Evolutionary conservation across 1,140 invertebrate species (phyloP).

Genomic region (Paracyclopina nana): DNA sequence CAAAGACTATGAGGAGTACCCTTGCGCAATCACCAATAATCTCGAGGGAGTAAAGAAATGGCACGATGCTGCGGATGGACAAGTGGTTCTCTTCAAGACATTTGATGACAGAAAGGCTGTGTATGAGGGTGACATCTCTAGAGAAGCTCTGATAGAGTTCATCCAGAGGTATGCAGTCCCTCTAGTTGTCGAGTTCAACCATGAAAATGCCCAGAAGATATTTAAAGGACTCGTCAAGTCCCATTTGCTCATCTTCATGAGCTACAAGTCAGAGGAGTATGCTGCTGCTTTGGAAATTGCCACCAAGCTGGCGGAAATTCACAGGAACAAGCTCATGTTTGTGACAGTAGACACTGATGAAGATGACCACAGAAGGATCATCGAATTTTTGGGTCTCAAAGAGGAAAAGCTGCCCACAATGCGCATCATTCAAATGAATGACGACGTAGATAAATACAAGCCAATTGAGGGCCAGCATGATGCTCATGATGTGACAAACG

Average conservation of each 20-base stretch:
- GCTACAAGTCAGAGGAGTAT: constrained; percentile 62
- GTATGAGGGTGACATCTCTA: constrained; percentile 47
- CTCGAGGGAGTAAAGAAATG: too few species aligned
- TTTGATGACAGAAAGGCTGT: constrained; percentile 80
- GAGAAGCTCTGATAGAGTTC: constrained; percentile 56
- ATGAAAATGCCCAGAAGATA: constrained; percentile 89
- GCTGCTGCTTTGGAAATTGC: constrained; percentile 52
- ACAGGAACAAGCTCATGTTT: constrained; percentile 54
- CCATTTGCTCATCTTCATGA: constrained; percentile 84
- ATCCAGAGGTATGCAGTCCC: constrained; percentile 69
- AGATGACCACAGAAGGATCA: constrained; percentile 37
- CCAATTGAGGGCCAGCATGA: too few species aligned
- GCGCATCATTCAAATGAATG: constrained; percentile 35
- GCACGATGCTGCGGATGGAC: constrained; percentile 1
- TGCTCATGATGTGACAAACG: constrained; percentile 27
- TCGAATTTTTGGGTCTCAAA: constrained; percentile 39
- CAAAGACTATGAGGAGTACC: constrained; percentile 56
- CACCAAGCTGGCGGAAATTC: constrained; percentile 59
- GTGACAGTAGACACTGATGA: constrained; percentile 35
- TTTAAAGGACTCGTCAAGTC: constrained; percentile 87
- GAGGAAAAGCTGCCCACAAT: constrained; percentile 33
- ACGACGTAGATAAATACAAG: constrained; percentile 41
- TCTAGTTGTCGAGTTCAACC: constrained; percentile 89
- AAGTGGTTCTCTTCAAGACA: constrained; percentile 28
- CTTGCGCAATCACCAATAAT: constrained; percentile 78